Evolutionary conservation across 2,797 vertebrate genomes (phyloP), one percentile per base, ranked within the genome.

Genomic region (Phalloptychus januarius): DNA sequence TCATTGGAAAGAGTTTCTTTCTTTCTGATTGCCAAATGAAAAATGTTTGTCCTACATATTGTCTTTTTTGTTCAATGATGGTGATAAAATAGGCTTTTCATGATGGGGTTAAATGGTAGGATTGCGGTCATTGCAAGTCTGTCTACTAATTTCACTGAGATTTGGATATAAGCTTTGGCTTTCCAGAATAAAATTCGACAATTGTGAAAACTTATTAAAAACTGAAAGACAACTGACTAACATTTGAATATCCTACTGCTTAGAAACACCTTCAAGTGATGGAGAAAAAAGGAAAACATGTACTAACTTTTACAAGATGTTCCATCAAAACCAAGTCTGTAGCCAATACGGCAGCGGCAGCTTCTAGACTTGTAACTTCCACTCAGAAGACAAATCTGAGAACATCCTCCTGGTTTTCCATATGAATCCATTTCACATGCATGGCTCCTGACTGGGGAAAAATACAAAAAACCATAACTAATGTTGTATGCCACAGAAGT

Each of bases 301-400:
- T 78, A 98, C 98, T 89, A 95, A 99, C 98, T 98, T 99, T 99
- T 99, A 95, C 98, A 99, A 87, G 98, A 96, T 93, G 94, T 96
- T 91, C 97, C 96, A 72, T 99, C 97, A 4, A 87, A 97, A 58
- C 96, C 97, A 88, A 99, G 91, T 88, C 95, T 96, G 94, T 97
- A 99, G 82, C 97, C 98, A 0, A 95, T 97, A 77, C 95, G 97
- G 93, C 98, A 99, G 87, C 98, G 98, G 93, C 98, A 99, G 79
- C 94, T 97, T 91, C 97, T 94, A 78, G 96, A 96, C 94, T 99
- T 99, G 95, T 99, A 98, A 94, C 95, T 98, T 93, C 95, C 97
- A 80, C 97, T 96, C 86, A 99, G 95, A 77, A 99, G 95, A 94
- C 98, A 99, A 94, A 99, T 94, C 93, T 99, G 98, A 0, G 95